Evolutionary conservation across 2,888 invertebrate species (phyloP).

Genomic region (Polymixis lichenea): DNA sequence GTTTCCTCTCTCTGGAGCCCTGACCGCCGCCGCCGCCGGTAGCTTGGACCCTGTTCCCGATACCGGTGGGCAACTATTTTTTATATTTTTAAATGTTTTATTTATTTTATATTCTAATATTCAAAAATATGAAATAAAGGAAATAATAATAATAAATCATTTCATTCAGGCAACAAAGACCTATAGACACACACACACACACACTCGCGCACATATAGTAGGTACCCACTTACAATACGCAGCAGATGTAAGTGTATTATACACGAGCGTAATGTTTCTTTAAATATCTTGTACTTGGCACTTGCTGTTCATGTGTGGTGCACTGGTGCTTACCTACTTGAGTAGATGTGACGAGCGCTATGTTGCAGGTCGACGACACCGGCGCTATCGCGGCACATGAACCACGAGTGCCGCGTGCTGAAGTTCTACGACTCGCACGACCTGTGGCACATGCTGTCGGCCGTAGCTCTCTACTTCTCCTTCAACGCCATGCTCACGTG

Average conservation of each 20-base stretch:
- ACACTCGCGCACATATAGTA: too few relatives aligned
- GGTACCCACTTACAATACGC: not conserved
- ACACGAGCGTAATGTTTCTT: not conserved
- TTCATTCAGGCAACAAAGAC: too few relatives aligned
- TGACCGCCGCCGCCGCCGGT: too few relatives aligned
- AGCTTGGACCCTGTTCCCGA: too few relatives aligned
- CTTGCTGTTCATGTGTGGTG: not conserved
- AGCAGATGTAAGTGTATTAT: not conserved
- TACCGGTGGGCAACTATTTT: too few relatives aligned
- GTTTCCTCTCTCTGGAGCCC: too few relatives aligned
- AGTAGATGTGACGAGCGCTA: not conserved
- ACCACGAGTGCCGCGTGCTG: slow-evolving; percentile 82
- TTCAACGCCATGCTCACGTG: slow-evolving; percentile 95
- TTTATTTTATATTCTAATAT: too few relatives aligned
- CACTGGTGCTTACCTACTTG: not conserved
- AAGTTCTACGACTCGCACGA: slow-evolving; percentile 96
- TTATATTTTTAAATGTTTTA: too few relatives aligned
- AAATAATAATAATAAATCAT: too few relatives aligned
- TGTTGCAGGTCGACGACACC: slow-evolving; percentile 89
- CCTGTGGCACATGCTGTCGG: slow-evolving; percentile 97
- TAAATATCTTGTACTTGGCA: not conserved
- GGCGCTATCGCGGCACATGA: slow-evolving; percentile 92
- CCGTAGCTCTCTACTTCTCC: slow-evolving; percentile 95
- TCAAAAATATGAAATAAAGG: too few relatives aligned
- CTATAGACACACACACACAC: too few relatives aligned